Conservation (phyloP, 2,888 invertebrate genomes). For the Drosophila mayaguana region DNA sequence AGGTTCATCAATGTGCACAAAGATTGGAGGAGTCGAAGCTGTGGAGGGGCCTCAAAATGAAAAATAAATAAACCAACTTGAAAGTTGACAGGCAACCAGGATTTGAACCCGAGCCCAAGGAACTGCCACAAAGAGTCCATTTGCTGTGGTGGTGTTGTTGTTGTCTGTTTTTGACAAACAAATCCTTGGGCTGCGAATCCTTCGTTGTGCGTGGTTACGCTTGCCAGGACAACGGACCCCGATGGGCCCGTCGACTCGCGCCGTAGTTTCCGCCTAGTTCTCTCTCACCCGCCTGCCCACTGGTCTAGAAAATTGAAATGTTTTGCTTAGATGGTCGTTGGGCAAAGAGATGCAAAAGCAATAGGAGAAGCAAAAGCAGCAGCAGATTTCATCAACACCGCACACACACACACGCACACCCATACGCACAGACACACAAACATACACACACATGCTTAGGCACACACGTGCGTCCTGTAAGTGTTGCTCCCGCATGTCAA, state of each 20-base stretch:
- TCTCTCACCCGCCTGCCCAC: slow-evolving; percentile 54
- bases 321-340: slow-evolving; percentile 62
- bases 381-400: slow-evolving; percentile 57
- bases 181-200: slow-evolving; percentile 76
- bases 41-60: slow-evolving; percentile 58
- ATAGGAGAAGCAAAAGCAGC: slow-evolving; percentile 28
- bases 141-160: slow-evolving; percentile 45
- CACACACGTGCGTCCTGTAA: slow-evolving; percentile 68
- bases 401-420: slow-evolving; percentile 15
- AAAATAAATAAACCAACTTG: slow-evolving; percentile 73
- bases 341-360: slow-evolving; percentile 44
- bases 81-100: slow-evolving; percentile 65
- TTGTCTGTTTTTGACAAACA: slow-evolving; percentile 79
- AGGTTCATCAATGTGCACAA: slow-evolving; percentile 63
- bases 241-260: slow-evolving; percentile 38
- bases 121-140: slow-evolving; percentile 44
- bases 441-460: slow-evolving; percentile 14
- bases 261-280: slow-evolving; percentile 55
- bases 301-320: slow-evolving; percentile 80
- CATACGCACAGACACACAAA: not conserved
- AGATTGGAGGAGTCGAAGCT: slow-evolving; percentile 30
- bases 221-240: slow-evolving; percentile 75
- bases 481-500: slow-evolving; percentile 64
- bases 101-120: slow-evolving; percentile 47
- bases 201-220: slow-evolving; percentile 78